These are phyloP conservation scores for Ectropis grisescens DNA, from an alignment of 1,140 invertebrate genomes.

Conservation along the genomic window DNA sequence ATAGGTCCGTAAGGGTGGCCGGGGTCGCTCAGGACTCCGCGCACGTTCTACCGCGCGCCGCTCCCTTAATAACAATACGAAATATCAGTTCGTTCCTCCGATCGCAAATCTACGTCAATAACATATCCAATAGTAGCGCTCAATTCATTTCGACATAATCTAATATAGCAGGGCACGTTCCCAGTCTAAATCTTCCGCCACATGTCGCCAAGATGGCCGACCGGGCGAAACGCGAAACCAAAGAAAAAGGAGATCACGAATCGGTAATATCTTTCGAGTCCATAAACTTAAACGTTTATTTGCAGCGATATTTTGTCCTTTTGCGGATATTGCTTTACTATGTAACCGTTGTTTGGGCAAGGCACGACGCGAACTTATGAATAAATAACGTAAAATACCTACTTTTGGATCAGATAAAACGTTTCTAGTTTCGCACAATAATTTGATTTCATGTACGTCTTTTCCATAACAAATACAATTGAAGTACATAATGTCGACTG, in stretches of 20 bases:
- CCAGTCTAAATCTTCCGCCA: slow-evolving; percentile 67
- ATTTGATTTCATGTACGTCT: too few species aligned
- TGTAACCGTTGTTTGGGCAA: slow-evolving; percentile 12
- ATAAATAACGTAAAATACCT: too few species aligned
- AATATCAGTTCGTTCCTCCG: slow-evolving; percentile 70
- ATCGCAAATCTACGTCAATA: slow-evolving; percentile 70
- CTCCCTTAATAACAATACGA: slow-evolving; percentile 66
- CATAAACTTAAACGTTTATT: slow-evolving; percentile 70
- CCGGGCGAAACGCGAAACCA: slow-evolving; percentile 58
- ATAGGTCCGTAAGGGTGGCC: slow-evolving; percentile 54
- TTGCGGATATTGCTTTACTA: slow-evolving; percentile 61
- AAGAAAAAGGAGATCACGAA: slow-evolving; percentile 69
- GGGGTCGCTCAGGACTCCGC: slow-evolving; percentile 39
- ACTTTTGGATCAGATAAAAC: too few species aligned
- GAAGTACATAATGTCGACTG: too few species aligned
- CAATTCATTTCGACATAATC: slow-evolving; percentile 70
- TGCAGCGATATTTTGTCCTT: slow-evolving; percentile 67
- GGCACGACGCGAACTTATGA: too few species aligned
- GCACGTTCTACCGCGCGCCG: slow-evolving; percentile 52
- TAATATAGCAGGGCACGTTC: slow-evolving; percentile 64
- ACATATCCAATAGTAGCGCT: slow-evolving; percentile 69
- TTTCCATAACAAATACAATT: too few species aligned
- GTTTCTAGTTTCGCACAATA: too few species aligned
- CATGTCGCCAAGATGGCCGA: slow-evolving; percentile 69
- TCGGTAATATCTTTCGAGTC: slow-evolving; percentile 69